Conservation (phyloP, 1,140 invertebrate genomes). For the Drosophila saltans region DNA sequence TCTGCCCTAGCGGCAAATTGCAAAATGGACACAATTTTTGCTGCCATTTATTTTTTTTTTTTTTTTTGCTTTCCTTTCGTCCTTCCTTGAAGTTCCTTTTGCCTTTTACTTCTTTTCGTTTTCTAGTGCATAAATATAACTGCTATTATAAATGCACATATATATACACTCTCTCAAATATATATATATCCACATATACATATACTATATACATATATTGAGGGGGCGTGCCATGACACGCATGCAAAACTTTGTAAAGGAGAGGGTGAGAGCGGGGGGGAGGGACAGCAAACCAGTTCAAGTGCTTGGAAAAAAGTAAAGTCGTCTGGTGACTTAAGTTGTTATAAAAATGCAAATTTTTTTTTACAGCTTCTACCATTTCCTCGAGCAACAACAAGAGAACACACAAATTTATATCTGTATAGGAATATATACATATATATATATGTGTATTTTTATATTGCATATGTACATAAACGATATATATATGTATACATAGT, state of each 20-base stretch:
- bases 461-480: background rate
- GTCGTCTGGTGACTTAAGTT: slow-evolving; percentile 69
- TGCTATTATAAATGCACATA: slow-evolving; percentile 56
- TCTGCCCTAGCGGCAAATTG: slow-evolving; percentile 52
- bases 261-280: background rate
- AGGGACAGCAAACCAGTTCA: slow-evolving; percentile 53
- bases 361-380: slow-evolving; percentile 63
- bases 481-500: slow-evolving; percentile 9
- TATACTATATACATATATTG: slow-evolving; percentile 43
- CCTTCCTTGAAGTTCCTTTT: slow-evolving; percentile 7
- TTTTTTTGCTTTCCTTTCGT: slow-evolving; percentile 15
- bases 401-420: slow-evolving; percentile 15
- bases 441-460: slow-evolving; percentile 9
- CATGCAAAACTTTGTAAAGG: slow-evolving; percentile 60
- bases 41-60: slow-evolving; percentile 27
- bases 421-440: slow-evolving; percentile 22
- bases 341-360: slow-evolving; percentile 71
- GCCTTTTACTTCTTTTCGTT: slow-evolving; percentile 36
- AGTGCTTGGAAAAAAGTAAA: slow-evolving; percentile 67
- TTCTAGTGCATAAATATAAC: slow-evolving; percentile 63
- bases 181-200: slow-evolving; percentile 14
- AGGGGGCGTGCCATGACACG: slow-evolving; percentile 36
- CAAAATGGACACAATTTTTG: slow-evolving; percentile 61
- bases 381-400: slow-evolving; percentile 38
- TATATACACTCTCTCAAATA: slow-evolving; percentile 9